Evolutionary conservation across 2,113 vertebrate species (phyloP).

Genomic region (Heterotis niloticus): DNA sequence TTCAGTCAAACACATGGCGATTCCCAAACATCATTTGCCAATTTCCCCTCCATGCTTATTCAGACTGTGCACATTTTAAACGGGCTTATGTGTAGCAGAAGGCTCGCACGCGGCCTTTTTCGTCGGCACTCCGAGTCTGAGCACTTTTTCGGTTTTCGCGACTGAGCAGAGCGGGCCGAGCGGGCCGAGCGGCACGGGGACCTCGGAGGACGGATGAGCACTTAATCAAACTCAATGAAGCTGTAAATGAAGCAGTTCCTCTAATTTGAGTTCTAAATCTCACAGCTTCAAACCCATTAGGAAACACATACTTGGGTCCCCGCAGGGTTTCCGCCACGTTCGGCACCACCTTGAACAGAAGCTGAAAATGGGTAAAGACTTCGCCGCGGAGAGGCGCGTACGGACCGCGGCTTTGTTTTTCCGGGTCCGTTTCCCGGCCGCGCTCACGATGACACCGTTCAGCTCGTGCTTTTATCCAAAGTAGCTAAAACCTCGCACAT

Average conservation of each 20-base stretch:
- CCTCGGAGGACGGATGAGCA: slow-evolving; percentile 34
- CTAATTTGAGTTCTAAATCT: slow-evolving; percentile 6
- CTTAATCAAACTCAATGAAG: slow-evolving; percentile 48
- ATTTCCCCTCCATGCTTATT: too few species aligned
- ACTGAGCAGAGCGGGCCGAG: slow-evolving; percentile 34
- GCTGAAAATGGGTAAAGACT: background rate
- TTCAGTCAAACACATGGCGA: too few species aligned
- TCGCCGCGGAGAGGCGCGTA: background rate
- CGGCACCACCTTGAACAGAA: background rate
- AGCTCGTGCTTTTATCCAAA: too few species aligned
- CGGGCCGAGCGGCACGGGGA: slow-evolving; percentile 30
- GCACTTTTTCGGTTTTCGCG: slow-evolving; percentile 32
- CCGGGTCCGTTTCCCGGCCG: too few species aligned
- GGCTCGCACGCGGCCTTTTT: slow-evolving; percentile 14
- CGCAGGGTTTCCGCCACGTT: background rate
- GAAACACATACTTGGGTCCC: background rate
- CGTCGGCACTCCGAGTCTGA: slow-evolving; percentile 33
- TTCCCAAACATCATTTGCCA: too few species aligned
- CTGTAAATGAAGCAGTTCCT: slow-evolving; percentile 40
- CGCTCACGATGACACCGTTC: too few species aligned
- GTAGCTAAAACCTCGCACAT: too few species aligned
- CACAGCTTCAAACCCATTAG: background rate
- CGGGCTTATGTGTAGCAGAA: background rate
- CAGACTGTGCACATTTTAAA: background rate
- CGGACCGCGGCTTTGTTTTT: too few species aligned